These are phyloP conservation scores for Oopsacas minuta DNA, from an alignment of 37 sponge, comb jelly and placozoan species.

Conservation along the genomic window DNA sequence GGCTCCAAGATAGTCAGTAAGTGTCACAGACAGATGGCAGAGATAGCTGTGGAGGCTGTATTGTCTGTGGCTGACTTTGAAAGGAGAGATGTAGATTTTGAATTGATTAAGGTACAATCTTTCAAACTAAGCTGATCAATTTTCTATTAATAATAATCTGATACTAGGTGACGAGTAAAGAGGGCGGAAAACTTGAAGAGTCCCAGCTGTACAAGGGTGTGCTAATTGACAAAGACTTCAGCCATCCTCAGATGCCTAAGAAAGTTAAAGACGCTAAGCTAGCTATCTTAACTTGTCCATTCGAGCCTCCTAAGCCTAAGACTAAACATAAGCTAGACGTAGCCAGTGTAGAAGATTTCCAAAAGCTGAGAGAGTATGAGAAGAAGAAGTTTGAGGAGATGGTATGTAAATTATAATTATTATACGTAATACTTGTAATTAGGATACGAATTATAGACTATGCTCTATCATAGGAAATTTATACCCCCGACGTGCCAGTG, in stretches of 20 bases:
- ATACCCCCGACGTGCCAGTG: too few species aligned
- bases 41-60: constrained; percentile 93
- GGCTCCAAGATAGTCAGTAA: constrained; percentile 93
- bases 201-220: constrained; percentile 82
- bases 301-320: constrained; percentile 98
- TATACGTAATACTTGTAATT: too few species aligned
- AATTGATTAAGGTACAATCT: constrained; percentile 91
- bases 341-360: constrained; percentile 80
- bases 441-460: too few species aligned
- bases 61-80: constrained; percentile 88
- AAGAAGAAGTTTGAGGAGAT: constrained; percentile 84
- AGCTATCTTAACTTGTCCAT: constrained; percentile 93
- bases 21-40: constrained; percentile 86
- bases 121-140: too few species aligned
- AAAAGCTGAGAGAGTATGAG: constrained; percentile 75
- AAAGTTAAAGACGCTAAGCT: constrained; percentile 65
- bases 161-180: constrained; percentile 53
- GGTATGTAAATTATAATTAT: constrained; percentile 24
- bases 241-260: constrained; percentile 97
- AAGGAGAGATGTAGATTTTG: constrained; percentile 87
- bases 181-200: constrained; percentile 88
- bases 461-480: too few species aligned
- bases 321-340: constrained; percentile 87
- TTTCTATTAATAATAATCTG: too few species aligned
- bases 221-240: constrained; percentile 90